Percentiles rank a stretch among this genome's conserved stretches.
Conservation (phyloP, 2,888 invertebrate genomes). For the Caenorhabditis sp. region DNA sequence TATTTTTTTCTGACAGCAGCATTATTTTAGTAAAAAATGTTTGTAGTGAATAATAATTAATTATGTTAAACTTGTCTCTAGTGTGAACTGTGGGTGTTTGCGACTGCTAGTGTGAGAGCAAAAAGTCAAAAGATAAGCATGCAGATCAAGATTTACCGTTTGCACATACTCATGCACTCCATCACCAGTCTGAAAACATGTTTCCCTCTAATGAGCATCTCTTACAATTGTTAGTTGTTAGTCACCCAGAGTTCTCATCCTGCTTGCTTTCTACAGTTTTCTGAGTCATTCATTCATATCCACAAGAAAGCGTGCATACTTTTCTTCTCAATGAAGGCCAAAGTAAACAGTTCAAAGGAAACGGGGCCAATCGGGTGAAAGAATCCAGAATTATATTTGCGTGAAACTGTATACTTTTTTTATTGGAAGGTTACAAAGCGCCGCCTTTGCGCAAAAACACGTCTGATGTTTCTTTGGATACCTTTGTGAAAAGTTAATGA, state of each 20-base stretch:
- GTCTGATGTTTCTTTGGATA: slow-evolving; percentile 9
- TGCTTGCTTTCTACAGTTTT: background rate
- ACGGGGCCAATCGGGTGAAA: slow-evolving; percentile 29
- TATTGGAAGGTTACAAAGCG: slow-evolving; percentile 20
- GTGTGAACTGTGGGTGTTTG: background rate
- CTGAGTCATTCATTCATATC: slow-evolving; percentile 15
- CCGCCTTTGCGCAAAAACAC: slow-evolving; percentile 17
- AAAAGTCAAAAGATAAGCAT: slow-evolving; percentile 46
- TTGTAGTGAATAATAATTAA: no score
- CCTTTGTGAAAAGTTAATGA: background rate
- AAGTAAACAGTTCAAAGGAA: slow-evolving; percentile 54
- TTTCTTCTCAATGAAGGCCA: slow-evolving; percentile 26
- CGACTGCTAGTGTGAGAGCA: slow-evolving; percentile 6
- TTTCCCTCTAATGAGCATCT: no score
- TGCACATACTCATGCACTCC: slow-evolving; percentile 23
- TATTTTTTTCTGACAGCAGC: background rate
- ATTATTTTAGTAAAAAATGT: no score
- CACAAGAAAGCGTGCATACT: slow-evolving; percentile 14
- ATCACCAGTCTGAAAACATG: slow-evolving; percentile 28
- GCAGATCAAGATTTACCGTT: slow-evolving; percentile 14
- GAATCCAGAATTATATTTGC: slow-evolving; percentile 61
- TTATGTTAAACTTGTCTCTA: no score
- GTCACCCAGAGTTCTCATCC: no score
- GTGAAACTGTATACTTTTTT: slow-evolving; percentile 66
- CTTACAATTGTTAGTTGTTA: no score